Percentiles rank a stretch among this genome's conserved stretches.
phyloP scores from a whole-genome alignment of 2,797 vertebrate species.

The Adelosebastes latens region DNA sequence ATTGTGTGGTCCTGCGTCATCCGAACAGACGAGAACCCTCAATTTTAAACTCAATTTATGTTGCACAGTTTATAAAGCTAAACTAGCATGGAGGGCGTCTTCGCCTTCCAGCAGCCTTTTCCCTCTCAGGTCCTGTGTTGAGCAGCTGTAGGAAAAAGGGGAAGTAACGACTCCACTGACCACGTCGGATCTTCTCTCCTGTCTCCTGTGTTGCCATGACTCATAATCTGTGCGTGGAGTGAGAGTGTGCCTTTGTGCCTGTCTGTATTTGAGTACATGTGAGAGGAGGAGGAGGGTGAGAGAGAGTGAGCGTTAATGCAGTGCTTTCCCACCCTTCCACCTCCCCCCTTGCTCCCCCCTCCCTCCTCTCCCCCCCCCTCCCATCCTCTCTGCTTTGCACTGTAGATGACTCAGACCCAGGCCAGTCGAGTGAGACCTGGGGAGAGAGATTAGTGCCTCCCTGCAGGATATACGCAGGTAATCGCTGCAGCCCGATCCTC shows the following conservation, averaged over 20 bases:
- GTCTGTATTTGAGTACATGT: slow-evolving; percentile 64
- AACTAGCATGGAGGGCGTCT: slow-evolving; percentile 32
- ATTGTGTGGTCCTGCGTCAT: slow-evolving; percentile 64
- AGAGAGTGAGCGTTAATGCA: slow-evolving; percentile 80
- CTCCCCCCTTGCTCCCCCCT: slow-evolving; percentile 52
- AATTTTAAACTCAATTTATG: slow-evolving; percentile 44
- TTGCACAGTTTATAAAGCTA: slow-evolving; percentile 38
- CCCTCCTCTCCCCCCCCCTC: slow-evolving; percentile 59
- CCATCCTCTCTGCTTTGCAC: slow-evolving; percentile 89
- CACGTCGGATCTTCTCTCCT: slow-evolving; percentile 46
- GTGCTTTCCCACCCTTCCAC: slow-evolving; percentile 85
- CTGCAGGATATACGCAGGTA: slow-evolving; percentile 91
- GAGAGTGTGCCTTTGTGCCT: slow-evolving; percentile 59
- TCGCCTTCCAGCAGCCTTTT: slow-evolving; percentile 21
- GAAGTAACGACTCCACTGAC: slow-evolving; percentile 26
- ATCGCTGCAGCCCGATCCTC: slow-evolving; percentile 78
- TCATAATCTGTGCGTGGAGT: slow-evolving; percentile 67
- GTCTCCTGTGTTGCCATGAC: slow-evolving; percentile 65
- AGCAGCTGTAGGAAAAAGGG: slow-evolving; percentile 29
- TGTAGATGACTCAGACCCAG: slow-evolving; percentile 94
- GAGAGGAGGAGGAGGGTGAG: slow-evolving; percentile 58
- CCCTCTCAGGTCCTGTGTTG: slow-evolving; percentile 23
- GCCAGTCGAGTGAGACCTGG: slow-evolving; percentile 90
- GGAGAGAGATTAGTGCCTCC: slow-evolving; percentile 90
- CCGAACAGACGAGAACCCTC: slow-evolving; percentile 29